These are phyloP conservation scores for Sesia bembeciformis DNA, from an alignment of 2,888 invertebrate genomes.

Conservation along the genomic window DNA sequence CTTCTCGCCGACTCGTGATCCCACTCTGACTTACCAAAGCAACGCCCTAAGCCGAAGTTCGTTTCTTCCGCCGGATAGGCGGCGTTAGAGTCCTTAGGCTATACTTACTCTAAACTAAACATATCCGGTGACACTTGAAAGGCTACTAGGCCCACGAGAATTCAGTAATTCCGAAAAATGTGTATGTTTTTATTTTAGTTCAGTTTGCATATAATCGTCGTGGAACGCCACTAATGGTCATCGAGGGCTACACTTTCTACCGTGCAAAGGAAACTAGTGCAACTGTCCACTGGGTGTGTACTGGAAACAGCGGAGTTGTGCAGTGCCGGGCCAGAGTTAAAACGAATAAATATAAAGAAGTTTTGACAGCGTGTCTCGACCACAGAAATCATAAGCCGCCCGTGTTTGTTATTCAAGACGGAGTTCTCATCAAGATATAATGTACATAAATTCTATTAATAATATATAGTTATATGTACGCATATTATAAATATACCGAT, in stretches of 20 bases:
- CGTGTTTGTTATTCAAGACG: conserved; percentile 11
- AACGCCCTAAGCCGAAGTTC: too few relatives aligned
- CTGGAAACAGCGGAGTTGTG: not conserved
- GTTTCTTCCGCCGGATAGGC: too few relatives aligned
- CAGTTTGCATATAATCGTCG: not conserved
- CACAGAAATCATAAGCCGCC: conserved; percentile 10
- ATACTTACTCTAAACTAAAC: too few relatives aligned
- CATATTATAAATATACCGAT: too few relatives aligned
- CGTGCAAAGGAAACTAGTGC: not conserved
- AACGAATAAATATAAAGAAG: not conserved
- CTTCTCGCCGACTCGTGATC: too few relatives aligned
- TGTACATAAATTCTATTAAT: too few relatives aligned
- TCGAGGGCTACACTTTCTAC: not conserved
- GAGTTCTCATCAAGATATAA: conserved; percentile 10
- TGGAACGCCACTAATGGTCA: not conserved
- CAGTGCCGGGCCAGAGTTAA: not conserved
- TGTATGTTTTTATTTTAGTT: not conserved
- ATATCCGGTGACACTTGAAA: too few relatives aligned
- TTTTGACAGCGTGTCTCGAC: not conserved
- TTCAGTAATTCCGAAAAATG: too few relatives aligned
- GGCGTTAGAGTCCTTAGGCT: too few relatives aligned
- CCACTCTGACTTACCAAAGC: too few relatives aligned
- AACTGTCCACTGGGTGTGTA: not conserved
- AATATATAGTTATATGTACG: too few relatives aligned
- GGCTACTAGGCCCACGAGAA: too few relatives aligned